Evolutionary conservation across 2,888 invertebrate genomes (phyloP).

Genomic region (Orchesella flavescens): DNA sequence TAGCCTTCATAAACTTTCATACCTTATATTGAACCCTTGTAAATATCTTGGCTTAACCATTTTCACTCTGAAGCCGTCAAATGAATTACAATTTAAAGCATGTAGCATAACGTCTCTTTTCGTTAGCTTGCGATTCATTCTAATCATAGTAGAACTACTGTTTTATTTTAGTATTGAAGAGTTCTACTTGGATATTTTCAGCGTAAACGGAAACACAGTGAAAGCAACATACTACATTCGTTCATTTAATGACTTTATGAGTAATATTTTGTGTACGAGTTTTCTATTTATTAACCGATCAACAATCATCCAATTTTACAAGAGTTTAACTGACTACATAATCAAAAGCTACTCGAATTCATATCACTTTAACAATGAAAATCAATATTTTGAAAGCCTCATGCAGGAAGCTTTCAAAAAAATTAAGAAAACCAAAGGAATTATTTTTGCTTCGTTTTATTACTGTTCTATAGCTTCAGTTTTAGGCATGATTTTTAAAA

Average conservation of each 20-base stretch:
- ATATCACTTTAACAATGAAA: too few species aligned
- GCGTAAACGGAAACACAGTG: too few species aligned
- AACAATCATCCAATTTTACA: slow-evolving; percentile 1
- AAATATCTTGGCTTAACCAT: not conserved
- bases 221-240: too few species aligned
- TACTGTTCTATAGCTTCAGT: not conserved
- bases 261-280: too few species aligned
- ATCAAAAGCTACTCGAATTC: not conserved
- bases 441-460: not conserved
- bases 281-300: too few species aligned
- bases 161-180: too few species aligned
- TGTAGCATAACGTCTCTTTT: not conserved
- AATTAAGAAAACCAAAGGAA: not conserved
- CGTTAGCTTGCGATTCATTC: not conserved
- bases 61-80: not conserved
- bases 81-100: not conserved
- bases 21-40: not conserved
- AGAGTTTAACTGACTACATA: not conserved
- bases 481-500: not conserved
- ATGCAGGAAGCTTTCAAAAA: not conserved
- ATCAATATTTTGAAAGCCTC: not conserved
- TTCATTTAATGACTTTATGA: too few species aligned
- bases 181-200: too few species aligned
- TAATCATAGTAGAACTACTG: not conserved
- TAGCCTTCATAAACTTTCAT: not conserved